Conservation (phyloP, 2,888 invertebrate genomes). For the Oasisia sp. region DNA sequence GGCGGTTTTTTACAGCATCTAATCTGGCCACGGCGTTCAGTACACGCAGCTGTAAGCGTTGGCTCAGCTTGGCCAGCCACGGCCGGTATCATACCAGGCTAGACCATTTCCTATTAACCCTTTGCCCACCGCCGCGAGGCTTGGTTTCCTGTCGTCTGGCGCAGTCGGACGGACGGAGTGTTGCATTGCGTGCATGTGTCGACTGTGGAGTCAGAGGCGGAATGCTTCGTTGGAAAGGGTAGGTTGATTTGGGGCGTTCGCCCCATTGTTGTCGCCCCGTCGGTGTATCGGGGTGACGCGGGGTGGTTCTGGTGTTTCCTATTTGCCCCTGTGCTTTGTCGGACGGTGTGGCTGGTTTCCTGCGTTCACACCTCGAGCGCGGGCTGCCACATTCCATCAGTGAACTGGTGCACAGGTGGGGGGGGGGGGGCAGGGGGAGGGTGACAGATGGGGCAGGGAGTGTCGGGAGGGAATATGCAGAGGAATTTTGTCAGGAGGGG, state of each 20-base stretch:
- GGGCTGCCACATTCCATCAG: no score
- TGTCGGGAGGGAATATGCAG: no score
- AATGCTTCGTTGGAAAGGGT: neutral
- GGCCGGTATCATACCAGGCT: neutral
- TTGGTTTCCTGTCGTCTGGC: slow-evolving; percentile 10
- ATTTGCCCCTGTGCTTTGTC: neutral
- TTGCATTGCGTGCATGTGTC: no score
- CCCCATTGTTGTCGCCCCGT: neutral
- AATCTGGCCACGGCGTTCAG: neutral
- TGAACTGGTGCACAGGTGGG: neutral
- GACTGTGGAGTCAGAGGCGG: neutral
- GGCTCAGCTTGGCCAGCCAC: neutral
- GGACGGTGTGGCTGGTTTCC: neutral
- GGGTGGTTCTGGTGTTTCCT: neutral
- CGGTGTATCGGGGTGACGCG: neutral
- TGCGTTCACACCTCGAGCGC: neutral
- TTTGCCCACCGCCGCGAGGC: neutral
- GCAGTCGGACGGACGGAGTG: neutral
- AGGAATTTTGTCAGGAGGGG: no score
- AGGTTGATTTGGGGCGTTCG: neutral
- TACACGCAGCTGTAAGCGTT: neutral
- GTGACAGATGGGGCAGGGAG: no score
- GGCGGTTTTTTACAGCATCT: neutral
- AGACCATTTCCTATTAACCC: slow-evolving; percentile 17
- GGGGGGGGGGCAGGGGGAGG: neutral